phyloP scores from a whole-genome alignment of 2,888 invertebrate species.

The Aricia artaxerxes region DNA sequence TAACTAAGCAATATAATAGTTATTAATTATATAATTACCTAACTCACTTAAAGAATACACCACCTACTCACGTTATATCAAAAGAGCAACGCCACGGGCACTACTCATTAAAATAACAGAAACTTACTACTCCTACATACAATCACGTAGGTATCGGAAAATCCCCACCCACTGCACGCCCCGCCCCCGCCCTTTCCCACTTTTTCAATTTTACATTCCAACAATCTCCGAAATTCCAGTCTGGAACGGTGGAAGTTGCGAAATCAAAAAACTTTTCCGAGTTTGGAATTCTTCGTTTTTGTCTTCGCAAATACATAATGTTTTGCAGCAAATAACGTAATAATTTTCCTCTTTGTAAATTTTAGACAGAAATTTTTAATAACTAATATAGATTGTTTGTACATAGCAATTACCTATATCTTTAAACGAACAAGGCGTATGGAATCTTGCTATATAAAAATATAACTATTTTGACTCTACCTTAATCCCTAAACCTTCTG shows the following conservation, averaged over 20 bases:
- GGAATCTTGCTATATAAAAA: neutral
- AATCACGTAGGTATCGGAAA: neutral
- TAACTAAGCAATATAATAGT: neutral
- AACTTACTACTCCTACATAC: neutral
- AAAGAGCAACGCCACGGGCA: neutral
- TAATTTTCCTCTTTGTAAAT: neutral
- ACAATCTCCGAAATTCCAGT: constrained; percentile 48
- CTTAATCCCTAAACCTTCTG: no score
- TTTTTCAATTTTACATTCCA: constrained; percentile 64
- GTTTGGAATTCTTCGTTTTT: constrained; percentile 4
- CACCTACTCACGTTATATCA: neutral
- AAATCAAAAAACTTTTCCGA: neutral
- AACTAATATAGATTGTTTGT: no score
- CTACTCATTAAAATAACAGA: no score
- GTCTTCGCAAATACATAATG: neutral
- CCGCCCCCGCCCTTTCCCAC: constrained; percentile 57
- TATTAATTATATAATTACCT: no score
- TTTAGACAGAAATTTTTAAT: no score
- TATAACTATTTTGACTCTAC: neutral
- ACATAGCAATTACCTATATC: no score
- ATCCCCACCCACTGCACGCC: neutral
- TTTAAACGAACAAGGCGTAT: neutral
- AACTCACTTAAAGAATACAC: neutral
- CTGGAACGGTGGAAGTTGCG: neutral
- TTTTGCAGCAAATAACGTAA: neutral